These are phyloP conservation scores for Euwallacea similis DNA, from an alignment of 1,140 invertebrate genomes.

Conservation along the genomic window DNA sequence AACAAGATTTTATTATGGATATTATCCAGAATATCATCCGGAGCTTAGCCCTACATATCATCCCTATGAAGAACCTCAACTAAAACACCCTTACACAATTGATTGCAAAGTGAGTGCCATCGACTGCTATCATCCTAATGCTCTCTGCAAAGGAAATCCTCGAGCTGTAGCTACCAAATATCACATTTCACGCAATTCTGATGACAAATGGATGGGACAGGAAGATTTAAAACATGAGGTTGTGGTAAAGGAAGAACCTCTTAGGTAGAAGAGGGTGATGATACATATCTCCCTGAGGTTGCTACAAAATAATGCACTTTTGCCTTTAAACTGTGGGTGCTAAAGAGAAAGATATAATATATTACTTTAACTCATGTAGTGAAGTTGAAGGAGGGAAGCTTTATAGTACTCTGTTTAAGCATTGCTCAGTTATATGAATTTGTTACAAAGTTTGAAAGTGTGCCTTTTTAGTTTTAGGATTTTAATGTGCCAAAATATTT, in stretches of 20 bases:
- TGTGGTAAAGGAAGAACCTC: constrained; percentile 40
- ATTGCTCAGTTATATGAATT: constrained; percentile 30
- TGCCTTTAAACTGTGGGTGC: constrained; percentile 28
- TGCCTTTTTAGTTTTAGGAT: constrained; percentile 32
- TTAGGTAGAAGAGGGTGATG: constrained; percentile 8
- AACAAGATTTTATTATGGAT: constrained; percentile 44
- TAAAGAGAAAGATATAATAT: neutral
- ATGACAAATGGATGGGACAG: constrained; percentile 62
- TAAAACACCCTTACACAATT: constrained; percentile 52
- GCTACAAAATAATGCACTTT: neutral
- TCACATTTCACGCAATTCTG: constrained; percentile 63
- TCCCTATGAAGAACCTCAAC: constrained; percentile 39
- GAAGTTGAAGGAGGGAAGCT: neutral
- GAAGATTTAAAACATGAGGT: constrained; percentile 45
- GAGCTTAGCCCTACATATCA: constrained; percentile 27
- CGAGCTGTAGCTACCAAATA: constrained; percentile 65
- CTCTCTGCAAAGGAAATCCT: constrained; percentile 61
- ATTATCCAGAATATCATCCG: constrained; percentile 33
- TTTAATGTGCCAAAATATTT: constrained; percentile 37
- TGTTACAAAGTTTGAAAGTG: constrained; percentile 33
- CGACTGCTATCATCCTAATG: constrained; percentile 57
- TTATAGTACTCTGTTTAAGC: neutral
- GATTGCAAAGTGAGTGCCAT: constrained; percentile 59
- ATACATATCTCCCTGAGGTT: no score
- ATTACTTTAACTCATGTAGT: constrained; percentile 1